These are phyloP conservation scores for Acestrorhynchus altus DNA, from an alignment of 2,797 vertebrate genomes.

Conservation along the genomic window DNA sequence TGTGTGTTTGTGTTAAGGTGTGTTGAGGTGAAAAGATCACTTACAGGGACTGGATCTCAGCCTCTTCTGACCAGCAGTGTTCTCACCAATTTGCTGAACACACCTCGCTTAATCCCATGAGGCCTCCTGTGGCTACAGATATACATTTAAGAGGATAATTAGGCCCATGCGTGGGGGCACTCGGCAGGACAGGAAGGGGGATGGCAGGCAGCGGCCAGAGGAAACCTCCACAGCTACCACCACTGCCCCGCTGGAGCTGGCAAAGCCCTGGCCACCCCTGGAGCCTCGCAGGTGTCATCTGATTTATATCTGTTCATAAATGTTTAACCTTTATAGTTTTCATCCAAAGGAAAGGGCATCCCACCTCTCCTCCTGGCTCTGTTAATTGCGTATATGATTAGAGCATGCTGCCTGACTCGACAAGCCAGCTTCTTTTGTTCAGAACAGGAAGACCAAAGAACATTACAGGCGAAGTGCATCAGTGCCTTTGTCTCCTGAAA, in stretches of 20 bases:
- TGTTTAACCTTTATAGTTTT: constrained; percentile 67
- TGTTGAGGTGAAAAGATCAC: constrained; percentile 58
- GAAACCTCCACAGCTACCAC: constrained; percentile 67
- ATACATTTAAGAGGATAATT: constrained; percentile 90
- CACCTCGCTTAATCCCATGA: constrained; percentile 83
- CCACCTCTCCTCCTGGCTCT: constrained; percentile 61
- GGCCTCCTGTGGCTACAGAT: constrained; percentile 79
- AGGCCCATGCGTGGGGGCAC: constrained; percentile 71
- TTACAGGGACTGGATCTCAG: constrained; percentile 72
- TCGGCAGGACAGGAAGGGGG: constrained; percentile 70
- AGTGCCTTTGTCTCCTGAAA: constrained; percentile 26
- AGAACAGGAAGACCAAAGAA: constrained; percentile 52
- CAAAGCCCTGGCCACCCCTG: constrained; percentile 61
- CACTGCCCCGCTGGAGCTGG: constrained; percentile 54
- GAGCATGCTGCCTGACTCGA: constrained; percentile 65
- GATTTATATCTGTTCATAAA: constrained; percentile 70
- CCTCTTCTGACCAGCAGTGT: constrained; percentile 83
- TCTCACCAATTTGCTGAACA: constrained; percentile 87
- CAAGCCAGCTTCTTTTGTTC: constrained; percentile 58
- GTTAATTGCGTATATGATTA: constrained; percentile 67
- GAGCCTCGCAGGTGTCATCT: constrained; percentile 63
- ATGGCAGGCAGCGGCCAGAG: constrained; percentile 74
- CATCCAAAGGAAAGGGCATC: constrained; percentile 66
- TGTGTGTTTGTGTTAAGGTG: constrained; percentile 59
- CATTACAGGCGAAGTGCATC: constrained; percentile 26